Evolutionary conservation across 2,113 vertebrate genomes (phyloP).

Genomic region (Ciconia stormi): DNA sequence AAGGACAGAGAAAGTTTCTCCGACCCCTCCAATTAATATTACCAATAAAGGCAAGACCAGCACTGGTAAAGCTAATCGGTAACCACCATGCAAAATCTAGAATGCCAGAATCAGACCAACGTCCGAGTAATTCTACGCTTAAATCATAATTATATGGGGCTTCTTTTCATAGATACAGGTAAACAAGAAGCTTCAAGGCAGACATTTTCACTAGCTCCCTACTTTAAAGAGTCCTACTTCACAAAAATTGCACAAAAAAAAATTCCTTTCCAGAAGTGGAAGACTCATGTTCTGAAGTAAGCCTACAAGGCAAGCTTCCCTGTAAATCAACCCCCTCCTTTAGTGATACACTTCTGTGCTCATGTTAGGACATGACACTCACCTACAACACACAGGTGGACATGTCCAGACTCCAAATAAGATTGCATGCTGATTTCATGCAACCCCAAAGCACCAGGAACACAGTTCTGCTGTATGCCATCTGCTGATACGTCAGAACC

Average conservation of each 20-base stretch:
- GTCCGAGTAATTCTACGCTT: not conserved
- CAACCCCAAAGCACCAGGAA: not conserved
- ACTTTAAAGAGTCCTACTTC: not conserved
- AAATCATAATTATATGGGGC: not conserved
- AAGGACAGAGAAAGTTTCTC: not conserved
- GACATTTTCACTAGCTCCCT: not conserved
- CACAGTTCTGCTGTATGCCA: fast-evolving
- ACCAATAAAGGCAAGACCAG: not conserved
- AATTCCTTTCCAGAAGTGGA: not conserved
- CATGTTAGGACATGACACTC: not conserved
- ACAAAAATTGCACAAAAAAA: not conserved
- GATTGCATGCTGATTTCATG: not conserved
- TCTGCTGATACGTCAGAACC: not conserved
- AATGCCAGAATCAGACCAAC: not conserved
- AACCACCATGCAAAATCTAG: fast-evolving
- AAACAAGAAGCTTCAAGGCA: not conserved
- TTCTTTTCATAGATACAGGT: not conserved
- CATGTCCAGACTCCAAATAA: not conserved
- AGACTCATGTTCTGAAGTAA: not conserved
- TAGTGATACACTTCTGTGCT: not conserved
- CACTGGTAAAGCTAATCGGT: not conserved
- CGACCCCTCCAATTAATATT: not conserved
- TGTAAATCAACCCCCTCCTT: not conserved
- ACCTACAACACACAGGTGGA: not conserved
- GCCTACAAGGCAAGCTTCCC: not conserved